A percentile compares a stretch with the other conserved stretches of the same genome.
These are phyloP conservation scores for Cherax quadricarinatus DNA, from an alignment of 1,140 invertebrate genomes.

Conservation along the genomic window DNA sequence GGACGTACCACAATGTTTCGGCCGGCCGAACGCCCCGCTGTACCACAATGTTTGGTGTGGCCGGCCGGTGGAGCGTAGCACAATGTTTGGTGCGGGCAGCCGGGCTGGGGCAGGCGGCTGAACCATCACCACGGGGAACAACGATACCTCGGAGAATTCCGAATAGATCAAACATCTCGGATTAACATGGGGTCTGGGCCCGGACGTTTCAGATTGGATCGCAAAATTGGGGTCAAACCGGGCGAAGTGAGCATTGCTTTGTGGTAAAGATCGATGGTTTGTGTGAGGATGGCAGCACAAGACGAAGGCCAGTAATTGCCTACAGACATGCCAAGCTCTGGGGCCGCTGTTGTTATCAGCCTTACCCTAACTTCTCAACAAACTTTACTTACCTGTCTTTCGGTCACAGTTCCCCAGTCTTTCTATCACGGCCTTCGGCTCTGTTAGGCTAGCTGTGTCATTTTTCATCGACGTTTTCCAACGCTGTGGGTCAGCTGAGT, in stretches of 20 bases:
- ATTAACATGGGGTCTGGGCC: slow-evolving; percentile 56
- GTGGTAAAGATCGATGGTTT: slow-evolving; percentile 69
- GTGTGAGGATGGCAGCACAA: slow-evolving; percentile 66
- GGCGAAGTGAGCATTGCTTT: slow-evolving; percentile 65
- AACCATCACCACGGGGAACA: slow-evolving; percentile 35
- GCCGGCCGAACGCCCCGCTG: background rate
- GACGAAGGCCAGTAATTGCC: slow-evolving; percentile 69
- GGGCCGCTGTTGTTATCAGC: slow-evolving; percentile 59
- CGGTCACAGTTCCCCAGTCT: background rate
- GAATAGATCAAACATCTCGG: slow-evolving; percentile 69
- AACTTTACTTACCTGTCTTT: background rate
- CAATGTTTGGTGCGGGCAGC: slow-evolving; percentile 41
- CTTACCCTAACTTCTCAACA: slow-evolving; percentile 40
- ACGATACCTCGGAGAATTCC: slow-evolving; percentile 51
- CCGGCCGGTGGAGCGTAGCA: background rate
- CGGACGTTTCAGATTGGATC: slow-evolving; percentile 69
- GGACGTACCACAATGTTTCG: slow-evolving; percentile 43
- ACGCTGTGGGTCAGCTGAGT: background rate
- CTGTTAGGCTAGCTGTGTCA: too few species aligned
- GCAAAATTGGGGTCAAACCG: slow-evolving; percentile 60
- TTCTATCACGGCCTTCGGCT: background rate
- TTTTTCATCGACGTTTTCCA: background rate
- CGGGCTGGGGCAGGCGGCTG: background rate
- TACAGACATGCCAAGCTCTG: slow-evolving; percentile 69
- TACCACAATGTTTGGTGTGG: background rate